Evolutionary conservation across 2,888 invertebrate species (phyloP).

Genomic region (Poecilus cupreus): DNA sequence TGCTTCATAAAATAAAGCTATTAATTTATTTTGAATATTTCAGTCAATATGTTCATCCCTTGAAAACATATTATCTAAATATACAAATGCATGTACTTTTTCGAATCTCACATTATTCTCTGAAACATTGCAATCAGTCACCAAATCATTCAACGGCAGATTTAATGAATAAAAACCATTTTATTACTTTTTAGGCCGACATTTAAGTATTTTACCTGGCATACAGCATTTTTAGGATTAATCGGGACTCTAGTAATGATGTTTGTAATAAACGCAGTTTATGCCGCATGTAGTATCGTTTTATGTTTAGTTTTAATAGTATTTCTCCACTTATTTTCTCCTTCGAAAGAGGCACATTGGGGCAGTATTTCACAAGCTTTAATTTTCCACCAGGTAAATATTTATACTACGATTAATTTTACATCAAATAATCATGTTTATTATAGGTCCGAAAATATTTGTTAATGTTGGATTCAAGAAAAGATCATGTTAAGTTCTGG

Average conservation of each 20-base stretch:
- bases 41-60: too few species aligned
- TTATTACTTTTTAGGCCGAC: constrained; percentile 82
- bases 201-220: constrained; percentile 97
- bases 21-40: too few species aligned
- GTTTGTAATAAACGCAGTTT: constrained; percentile 94
- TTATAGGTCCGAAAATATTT: constrained; percentile 93
- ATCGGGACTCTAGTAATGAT: constrained; percentile 92
- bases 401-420: background rate
- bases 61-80: too few species aligned
- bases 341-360: constrained; percentile 89
- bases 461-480: constrained; percentile 94
- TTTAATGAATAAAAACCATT: too few species aligned
- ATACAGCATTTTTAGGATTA: constrained; percentile 91
- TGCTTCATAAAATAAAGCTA: too few species aligned
- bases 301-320: constrained; percentile 90
- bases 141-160: too few species aligned
- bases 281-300: constrained; percentile 91
- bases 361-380: constrained; percentile 99
- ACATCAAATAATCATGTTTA: constrained; percentile 33
- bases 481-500: constrained; percentile 99
- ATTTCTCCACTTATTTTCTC: constrained; percentile 91
- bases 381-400: constrained; percentile 94
- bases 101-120: too few species aligned
- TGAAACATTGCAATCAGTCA: too few species aligned
- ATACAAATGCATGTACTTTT: too few species aligned